Conservation (phyloP, 2,113 vertebrate species). For the Prochilodus magdalenae region DNA sequence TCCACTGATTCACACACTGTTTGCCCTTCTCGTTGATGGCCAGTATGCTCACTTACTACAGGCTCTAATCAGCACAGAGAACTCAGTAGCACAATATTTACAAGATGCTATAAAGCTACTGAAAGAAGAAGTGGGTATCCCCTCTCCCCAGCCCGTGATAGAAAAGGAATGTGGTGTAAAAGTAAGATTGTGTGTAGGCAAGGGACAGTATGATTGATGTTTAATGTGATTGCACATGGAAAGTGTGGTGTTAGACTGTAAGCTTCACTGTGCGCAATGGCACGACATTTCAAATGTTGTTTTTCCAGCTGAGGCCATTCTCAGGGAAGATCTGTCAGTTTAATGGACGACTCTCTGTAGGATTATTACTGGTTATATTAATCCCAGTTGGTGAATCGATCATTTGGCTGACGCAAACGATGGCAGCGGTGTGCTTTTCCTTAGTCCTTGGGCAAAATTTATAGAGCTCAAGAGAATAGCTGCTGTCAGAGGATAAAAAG, state of each 20-base stretch:
- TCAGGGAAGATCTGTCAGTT: conserved; percentile 6
- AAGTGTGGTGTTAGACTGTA: not conserved
- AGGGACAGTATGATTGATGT: not conserved
- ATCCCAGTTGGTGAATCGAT: conserved; percentile 22
- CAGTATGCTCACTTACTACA: conserved; percentile 30
- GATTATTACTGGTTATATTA: conserved; percentile 20
- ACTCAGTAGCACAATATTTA: not conserved
- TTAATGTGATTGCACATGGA: not conserved
- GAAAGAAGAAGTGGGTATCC: not conserved
- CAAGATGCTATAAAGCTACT: conserved; percentile 24
- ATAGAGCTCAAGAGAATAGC: not conserved
- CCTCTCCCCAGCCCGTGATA: not conserved
- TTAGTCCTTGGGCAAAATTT: conserved; percentile 12
- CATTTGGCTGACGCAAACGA: not conserved
- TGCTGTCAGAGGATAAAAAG: not conserved
- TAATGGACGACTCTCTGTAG: conserved; percentile 9
- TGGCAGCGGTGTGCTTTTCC: conserved; percentile 14
- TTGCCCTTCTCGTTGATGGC: conserved; percentile 31
- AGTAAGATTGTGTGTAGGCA: not conserved
- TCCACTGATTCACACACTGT: conserved; percentile 21
- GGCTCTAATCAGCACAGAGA: conserved; percentile 13
- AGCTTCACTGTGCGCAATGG: not conserved
- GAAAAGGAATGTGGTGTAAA: conserved; percentile 35
- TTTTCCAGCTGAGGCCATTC: not conserved
- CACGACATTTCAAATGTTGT: not conserved